Percentiles rank a stretch among this genome's conserved stretches.
Evolutionary conservation across 2,113 vertebrate genomes (phyloP).

Genomic region (Trichechus manatus): DNA sequence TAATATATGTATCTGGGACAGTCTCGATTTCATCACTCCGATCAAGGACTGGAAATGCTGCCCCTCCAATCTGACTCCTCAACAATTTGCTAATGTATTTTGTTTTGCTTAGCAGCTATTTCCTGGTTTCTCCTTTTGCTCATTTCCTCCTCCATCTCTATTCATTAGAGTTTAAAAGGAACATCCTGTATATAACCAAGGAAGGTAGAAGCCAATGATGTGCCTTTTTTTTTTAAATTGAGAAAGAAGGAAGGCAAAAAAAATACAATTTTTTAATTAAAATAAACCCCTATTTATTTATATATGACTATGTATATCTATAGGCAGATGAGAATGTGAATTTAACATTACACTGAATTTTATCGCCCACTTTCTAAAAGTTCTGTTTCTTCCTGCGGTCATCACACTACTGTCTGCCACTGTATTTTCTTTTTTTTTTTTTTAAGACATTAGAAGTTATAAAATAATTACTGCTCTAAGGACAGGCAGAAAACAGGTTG

Average conservation of each 20-base stretch:
- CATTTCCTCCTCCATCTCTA: constrained; percentile 77
- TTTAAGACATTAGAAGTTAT: constrained; percentile 52
- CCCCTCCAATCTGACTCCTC: constrained; percentile 78
- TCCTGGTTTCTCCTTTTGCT: constrained; percentile 79
- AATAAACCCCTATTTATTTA: constrained; percentile 61
- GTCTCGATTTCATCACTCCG: constrained; percentile 80
- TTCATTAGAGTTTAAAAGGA: constrained; percentile 80
- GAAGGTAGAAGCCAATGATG: constrained; percentile 73
- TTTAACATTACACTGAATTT: not conserved
- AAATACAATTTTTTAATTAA: constrained; percentile 30
- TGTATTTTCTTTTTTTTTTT: not conserved
- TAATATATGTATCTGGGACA: constrained; percentile 78
- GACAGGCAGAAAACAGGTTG: constrained; percentile 39
- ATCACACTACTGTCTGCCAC: not conserved
- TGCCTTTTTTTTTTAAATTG: constrained; percentile 34
- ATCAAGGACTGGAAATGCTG: constrained; percentile 77
- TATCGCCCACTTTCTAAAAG: constrained; percentile 25
- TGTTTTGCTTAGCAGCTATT: constrained; percentile 78
- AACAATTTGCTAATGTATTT: constrained; percentile 81
- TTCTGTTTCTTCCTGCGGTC: constrained; percentile 58
- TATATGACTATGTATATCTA: not conserved
- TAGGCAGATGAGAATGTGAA: not conserved
- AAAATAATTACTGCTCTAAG: constrained; percentile 50
- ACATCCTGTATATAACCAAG: constrained; percentile 77
- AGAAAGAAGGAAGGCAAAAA: constrained; percentile 63